Conservation (phyloP, 1,140 invertebrate species). For the Pachypsylla venusta region DNA sequence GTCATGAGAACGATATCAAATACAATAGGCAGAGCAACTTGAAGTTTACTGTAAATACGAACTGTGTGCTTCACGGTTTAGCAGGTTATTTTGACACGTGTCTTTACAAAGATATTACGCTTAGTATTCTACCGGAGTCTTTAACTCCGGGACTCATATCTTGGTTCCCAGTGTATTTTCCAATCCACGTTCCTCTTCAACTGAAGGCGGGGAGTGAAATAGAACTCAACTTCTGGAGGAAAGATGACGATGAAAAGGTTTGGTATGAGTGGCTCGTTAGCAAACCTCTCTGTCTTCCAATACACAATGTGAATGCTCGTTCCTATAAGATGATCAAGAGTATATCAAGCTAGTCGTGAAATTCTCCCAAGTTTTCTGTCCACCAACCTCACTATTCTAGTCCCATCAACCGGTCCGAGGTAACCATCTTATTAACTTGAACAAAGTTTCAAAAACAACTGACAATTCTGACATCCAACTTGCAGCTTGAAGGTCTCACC, state of each 20-base stretch:
- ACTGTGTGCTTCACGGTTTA: slow-evolving; percentile 80
- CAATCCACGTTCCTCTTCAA: slow-evolving; percentile 65
- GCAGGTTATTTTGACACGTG: slow-evolving; percentile 86
- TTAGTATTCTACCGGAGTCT: slow-evolving; percentile 79
- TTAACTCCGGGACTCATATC: slow-evolving; percentile 86
- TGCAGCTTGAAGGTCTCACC: too few species aligned
- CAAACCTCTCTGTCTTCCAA: slow-evolving; percentile 41
- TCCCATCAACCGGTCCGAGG: too few species aligned
- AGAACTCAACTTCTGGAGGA: slow-evolving; percentile 76
- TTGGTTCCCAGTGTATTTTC: slow-evolving; percentile 95
- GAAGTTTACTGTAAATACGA: slow-evolving; percentile 50
- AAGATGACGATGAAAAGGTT: slow-evolving; percentile 56
- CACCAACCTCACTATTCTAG: too few species aligned
- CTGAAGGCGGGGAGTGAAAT: slow-evolving; percentile 52
- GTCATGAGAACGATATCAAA: slow-evolving; percentile 42
- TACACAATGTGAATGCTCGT: slow-evolving; percentile 70
- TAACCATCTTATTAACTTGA: too few species aligned
- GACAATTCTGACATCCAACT: too few species aligned
- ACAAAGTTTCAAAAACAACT: too few species aligned
- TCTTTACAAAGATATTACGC: slow-evolving; percentile 64
- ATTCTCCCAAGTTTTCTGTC: too few species aligned
- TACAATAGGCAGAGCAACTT: slow-evolving; percentile 59
- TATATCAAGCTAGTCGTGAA: too few species aligned
- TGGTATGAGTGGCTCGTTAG: slow-evolving; percentile 93
- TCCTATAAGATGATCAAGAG: slow-evolving; percentile 46